A percentile compares a stretch with the other conserved stretches of the same genome.
These are phyloP conservation scores for Archips crataeganus DNA, from an alignment of 2,888 invertebrate species.

Conservation along the genomic window DNA sequence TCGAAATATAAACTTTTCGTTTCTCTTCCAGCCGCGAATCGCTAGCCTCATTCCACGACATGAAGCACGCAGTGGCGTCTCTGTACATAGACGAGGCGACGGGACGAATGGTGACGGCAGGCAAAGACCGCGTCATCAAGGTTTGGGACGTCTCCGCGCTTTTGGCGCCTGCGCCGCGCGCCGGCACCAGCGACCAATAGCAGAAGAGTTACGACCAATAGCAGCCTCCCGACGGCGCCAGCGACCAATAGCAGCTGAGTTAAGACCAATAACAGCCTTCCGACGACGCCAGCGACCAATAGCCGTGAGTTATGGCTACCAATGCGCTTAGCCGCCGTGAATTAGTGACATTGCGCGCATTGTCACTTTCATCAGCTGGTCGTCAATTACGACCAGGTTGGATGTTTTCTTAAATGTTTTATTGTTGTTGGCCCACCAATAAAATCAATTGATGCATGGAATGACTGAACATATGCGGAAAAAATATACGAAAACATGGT, in stretches of 20 bases:
- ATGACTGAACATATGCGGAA: not conserved
- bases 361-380: not conserved
- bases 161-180: conserved; percentile 71
- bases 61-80: conserved; percentile 95
- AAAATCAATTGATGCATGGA: not conserved
- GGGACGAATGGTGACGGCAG: conserved; percentile 95
- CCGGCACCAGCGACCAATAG: conserved; percentile 63
- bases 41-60: conserved; percentile 97
- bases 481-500: not conserved
- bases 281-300: not conserved
- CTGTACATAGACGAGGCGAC: conserved; percentile 96
- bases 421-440: not conserved
- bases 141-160: conserved; percentile 94
- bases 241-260: not conserved
- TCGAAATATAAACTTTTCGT: not conserved
- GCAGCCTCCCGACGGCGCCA: not conserved
- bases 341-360: not conserved
- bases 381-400: not conserved
- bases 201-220: conserved; percentile 3
- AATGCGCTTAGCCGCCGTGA: not conserved
- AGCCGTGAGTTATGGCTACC: conserved; percentile 1
- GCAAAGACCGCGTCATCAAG: conserved; percentile 98
- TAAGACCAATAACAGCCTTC: not conserved
- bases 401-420: not conserved
- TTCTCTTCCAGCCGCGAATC: conserved; percentile 92